A percentile compares a stretch with the other conserved stretches of the same genome.
Conservation (phyloP, 2,113 vertebrate genomes). For the Reinhardtius hippoglossoides region DNA sequence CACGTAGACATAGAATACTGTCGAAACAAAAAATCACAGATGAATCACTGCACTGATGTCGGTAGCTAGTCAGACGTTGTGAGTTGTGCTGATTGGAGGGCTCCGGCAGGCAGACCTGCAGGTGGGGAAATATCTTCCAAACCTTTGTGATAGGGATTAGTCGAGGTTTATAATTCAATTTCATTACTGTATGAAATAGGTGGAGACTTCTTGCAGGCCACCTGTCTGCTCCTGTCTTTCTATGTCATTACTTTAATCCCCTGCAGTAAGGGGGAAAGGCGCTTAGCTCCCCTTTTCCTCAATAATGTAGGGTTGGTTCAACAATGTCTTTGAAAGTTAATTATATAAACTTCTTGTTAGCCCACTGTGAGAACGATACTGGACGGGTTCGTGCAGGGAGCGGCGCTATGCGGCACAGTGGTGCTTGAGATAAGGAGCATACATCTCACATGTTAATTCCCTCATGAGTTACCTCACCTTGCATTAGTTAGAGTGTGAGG, state of each 20-base stretch:
- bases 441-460: conserved; percentile 66
- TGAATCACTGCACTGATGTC: background rate
- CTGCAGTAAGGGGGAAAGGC: conserved; percentile 52
- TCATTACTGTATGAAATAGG: conserved; percentile 70
- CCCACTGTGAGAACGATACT: conserved; percentile 18
- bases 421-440: conserved; percentile 45
- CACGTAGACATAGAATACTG: background rate
- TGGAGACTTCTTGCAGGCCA: conserved; percentile 60
- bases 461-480: conserved; percentile 60
- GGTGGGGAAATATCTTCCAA: conserved; percentile 48
- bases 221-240: conserved; percentile 66
- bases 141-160: conserved; percentile 72
- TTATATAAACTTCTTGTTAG: conserved; percentile 67
- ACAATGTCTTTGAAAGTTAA: conserved; percentile 65
- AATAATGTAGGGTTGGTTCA: conserved; percentile 49
- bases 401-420: conserved; percentile 27
- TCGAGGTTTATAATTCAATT: conserved; percentile 74
- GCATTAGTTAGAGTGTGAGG: conserved; percentile 59
- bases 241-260: conserved; percentile 75
- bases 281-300: conserved; percentile 52
- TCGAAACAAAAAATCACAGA: background rate
- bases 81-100: conserved; percentile 25
- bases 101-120: conserved; percentile 40
- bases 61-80: conserved; percentile 21
- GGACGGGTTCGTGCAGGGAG: conserved; percentile 10